Evolutionary conservation across 2,113 vertebrate genomes (phyloP).

Genomic region (Triplophysa siluroides): DNA sequence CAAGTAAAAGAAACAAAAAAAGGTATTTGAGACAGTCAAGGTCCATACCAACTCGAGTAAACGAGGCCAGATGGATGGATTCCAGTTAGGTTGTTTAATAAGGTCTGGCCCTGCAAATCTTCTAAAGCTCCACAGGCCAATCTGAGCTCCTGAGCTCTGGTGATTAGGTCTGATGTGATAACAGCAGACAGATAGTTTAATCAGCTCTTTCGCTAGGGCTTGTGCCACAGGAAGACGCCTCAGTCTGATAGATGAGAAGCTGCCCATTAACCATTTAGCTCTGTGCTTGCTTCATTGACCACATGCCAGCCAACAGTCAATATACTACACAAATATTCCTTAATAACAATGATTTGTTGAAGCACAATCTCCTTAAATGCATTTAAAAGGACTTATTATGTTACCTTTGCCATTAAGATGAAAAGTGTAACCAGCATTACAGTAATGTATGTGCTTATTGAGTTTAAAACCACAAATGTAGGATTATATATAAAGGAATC

Average conservation of each 20-base stretch:
- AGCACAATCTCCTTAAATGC: neutral
- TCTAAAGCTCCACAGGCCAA: slow-evolving; percentile 32
- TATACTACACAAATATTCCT: neutral
- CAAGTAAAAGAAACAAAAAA: neutral
- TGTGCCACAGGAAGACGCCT: neutral
- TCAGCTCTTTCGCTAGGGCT: slow-evolving; percentile 24
- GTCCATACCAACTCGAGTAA: slow-evolving; percentile 17
- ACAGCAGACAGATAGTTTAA: slow-evolving; percentile 40
- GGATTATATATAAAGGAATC: neutral
- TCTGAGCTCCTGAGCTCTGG: slow-evolving; percentile 29
- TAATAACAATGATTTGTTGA: neutral
- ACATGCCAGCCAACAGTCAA: neutral
- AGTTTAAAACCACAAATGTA: neutral
- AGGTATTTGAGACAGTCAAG: slow-evolving; percentile 1
- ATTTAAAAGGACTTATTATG: neutral
- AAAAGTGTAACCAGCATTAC: neutral
- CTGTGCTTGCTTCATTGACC: slow-evolving; percentile 7
- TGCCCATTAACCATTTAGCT: slow-evolving; percentile 22
- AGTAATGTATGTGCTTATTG: neutral
- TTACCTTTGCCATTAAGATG: neutral
- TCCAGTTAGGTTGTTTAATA: slow-evolving; percentile 21
- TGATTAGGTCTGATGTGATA: slow-evolving; percentile 46
- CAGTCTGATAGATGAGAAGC: slow-evolving; percentile 14
- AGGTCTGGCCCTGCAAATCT: slow-evolving; percentile 28
- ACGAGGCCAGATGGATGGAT: slow-evolving; percentile 41